Conservation (phyloP, 2,113 vertebrate genomes). For the Coryphaenoides rupestris region DNA sequence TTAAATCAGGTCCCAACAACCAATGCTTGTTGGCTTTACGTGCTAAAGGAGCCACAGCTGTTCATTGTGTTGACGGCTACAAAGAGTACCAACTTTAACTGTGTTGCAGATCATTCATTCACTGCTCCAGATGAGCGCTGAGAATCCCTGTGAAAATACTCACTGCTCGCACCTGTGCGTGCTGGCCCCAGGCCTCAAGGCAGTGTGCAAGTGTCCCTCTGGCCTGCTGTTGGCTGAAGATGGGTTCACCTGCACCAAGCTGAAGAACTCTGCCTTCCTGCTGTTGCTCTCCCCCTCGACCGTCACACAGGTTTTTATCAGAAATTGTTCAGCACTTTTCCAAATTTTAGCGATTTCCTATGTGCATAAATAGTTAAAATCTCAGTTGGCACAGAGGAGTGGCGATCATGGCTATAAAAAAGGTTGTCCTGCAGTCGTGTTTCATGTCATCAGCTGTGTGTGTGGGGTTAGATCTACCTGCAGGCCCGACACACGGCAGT, state of each 20-base stretch:
- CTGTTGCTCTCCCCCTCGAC: conserved; percentile 69
- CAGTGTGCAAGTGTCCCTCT: conserved; percentile 78
- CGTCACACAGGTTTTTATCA: conserved; percentile 73
- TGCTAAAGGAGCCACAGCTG: too few species aligned
- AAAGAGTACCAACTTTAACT: not conserved
- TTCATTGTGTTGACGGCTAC: too few species aligned
- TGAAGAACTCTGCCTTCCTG: conserved; percentile 70
- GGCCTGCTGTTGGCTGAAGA: conserved; percentile 70
- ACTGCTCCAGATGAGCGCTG: conserved; percentile 61
- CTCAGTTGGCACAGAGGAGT: too few species aligned
- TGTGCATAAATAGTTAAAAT: too few species aligned
- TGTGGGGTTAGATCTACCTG: conserved; percentile 76
- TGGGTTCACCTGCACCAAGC: conserved; percentile 69
- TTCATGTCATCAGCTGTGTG: not conserved
- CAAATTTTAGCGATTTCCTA: too few species aligned
- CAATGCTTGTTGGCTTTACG: too few species aligned
- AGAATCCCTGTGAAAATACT: conserved; percentile 64
- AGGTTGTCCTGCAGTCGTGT: not conserved
- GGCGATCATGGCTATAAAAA: not conserved
- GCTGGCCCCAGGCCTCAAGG: conserved; percentile 66
- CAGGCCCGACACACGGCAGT: conserved; percentile 55
- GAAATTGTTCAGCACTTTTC: not conserved
- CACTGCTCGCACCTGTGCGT: conserved; percentile 88
- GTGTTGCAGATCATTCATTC: conserved; percentile 63
- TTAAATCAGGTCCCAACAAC: too few species aligned